Conservation (phyloP, 2,888 invertebrate genomes). For the Tetranychus piercei region DNA sequence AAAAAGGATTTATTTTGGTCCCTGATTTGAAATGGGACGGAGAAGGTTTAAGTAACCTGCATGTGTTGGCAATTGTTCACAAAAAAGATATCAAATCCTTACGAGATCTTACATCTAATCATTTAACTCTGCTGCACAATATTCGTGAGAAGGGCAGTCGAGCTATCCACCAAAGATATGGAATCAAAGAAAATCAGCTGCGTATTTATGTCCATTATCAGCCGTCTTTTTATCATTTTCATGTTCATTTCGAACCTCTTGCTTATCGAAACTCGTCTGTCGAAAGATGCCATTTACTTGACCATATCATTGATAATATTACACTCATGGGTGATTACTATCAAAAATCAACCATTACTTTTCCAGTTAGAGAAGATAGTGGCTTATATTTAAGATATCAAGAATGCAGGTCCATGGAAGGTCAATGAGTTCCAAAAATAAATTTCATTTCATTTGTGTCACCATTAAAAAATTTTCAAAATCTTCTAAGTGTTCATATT, state of each 20-base stretch:
- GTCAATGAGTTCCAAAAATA: too few species aligned
- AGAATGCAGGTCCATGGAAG: not conserved
- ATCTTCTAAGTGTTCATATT: too few species aligned
- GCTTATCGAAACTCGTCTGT: conserved; percentile 55
- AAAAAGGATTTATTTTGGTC: conserved; percentile 63
- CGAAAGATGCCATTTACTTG: conserved; percentile 67
- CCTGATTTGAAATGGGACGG: conserved; percentile 97
- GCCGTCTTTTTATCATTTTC: conserved; percentile 89
- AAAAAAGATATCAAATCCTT: conserved; percentile 57
- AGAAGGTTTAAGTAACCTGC: conserved; percentile 47
- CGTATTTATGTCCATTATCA: conserved; percentile 82
- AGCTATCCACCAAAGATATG: conserved; percentile 57
- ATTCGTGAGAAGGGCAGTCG: conserved; percentile 56
- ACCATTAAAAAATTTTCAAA: too few species aligned
- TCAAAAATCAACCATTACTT: conserved; percentile 57
- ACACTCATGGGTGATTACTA: conserved; percentile 65
- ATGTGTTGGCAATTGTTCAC: conserved; percentile 61
- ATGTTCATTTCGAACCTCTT: conserved; percentile 72
- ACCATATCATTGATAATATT: conserved; percentile 74
- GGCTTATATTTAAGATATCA: not conserved
- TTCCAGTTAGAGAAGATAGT: conserved; percentile 30
- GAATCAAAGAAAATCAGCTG: conserved; percentile 44
- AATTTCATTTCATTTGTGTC: too few species aligned
- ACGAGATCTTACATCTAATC: conserved; percentile 55
- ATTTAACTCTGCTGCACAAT: conserved; percentile 63